These are phyloP conservation scores for Nasonia giraulti DNA, from an alignment of 1,140 invertebrate species.

Conservation along the genomic window DNA sequence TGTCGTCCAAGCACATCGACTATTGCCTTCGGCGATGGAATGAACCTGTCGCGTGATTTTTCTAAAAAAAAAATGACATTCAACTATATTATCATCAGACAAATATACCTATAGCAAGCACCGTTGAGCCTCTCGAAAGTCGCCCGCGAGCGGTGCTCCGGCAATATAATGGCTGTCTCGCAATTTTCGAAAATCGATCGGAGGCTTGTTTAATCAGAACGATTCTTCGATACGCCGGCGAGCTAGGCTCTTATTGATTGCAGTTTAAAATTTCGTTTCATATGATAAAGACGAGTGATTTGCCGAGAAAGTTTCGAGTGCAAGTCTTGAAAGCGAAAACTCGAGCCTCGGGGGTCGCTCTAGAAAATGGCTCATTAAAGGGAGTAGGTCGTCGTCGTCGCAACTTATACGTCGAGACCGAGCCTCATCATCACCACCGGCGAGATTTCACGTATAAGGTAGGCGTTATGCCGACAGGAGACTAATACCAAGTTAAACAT, in stretches of 20 bases:
- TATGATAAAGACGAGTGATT: slow-evolving; percentile 21
- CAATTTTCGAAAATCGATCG: background rate
- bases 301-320: slow-evolving; percentile 7
- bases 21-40: no score
- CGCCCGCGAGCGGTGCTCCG: no score
- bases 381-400: slow-evolving; percentile 11
- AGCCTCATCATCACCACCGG: background rate
- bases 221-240: background rate
- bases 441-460: background rate
- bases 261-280: slow-evolving; percentile 26
- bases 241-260: slow-evolving; percentile 9
- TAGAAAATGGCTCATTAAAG: slow-evolving; percentile 54
- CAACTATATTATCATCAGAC: no score
- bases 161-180: background rate
- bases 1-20: no score
- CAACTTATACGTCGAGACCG: background rate
- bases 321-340: slow-evolving; percentile 3
- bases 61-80: no score
- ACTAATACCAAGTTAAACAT: background rate
- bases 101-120: background rate
- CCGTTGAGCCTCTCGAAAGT: background rate
- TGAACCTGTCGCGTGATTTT: no score
- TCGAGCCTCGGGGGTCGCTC: slow-evolving; percentile 23
- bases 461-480: background rate
- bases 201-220: background rate